phyloP scores from a whole-genome alignment of 2,113 vertebrate genomes.

The Paracanthobrama guichenoti region DNA sequence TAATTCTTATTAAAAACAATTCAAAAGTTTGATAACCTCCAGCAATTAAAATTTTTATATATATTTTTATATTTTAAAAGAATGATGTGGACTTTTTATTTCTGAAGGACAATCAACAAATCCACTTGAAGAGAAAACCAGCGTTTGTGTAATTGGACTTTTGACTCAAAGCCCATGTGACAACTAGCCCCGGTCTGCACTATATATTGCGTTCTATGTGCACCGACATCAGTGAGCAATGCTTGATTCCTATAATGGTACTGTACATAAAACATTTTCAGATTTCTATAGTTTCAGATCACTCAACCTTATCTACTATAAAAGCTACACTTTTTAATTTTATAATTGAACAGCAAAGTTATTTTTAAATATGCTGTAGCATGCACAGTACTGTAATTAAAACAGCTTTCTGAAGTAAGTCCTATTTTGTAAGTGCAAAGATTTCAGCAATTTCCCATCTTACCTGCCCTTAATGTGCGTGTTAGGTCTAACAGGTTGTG shows the following conservation, averaged over 20 bases:
- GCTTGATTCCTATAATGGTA: not conserved
- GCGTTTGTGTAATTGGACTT: not conserved
- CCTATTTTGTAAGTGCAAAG: not conserved
- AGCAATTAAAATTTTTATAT: not conserved
- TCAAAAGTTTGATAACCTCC: not conserved
- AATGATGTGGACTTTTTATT: not conserved
- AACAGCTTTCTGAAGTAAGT: not conserved
- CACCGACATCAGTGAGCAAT: not conserved
- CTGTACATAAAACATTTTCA: slow-evolving; percentile 15
- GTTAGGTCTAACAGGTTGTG: not conserved
- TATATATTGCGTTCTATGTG: not conserved
- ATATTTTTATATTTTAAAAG: not conserved
- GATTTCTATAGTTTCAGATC: slow-evolving; percentile 3
- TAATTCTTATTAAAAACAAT: not conserved
- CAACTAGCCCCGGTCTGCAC: not conserved
- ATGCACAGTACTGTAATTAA: not conserved
- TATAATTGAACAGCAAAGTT: not conserved
- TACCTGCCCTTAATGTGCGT: slow-evolving; percentile 17
- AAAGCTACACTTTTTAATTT: not conserved
- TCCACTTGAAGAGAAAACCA: not conserved
- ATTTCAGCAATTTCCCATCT: not conserved
- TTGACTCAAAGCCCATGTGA: not conserved
- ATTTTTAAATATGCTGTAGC: too few species aligned
- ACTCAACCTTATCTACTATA: not conserved
- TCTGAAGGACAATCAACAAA: not conserved